Evolutionary conservation across 2,888 invertebrate genomes (phyloP), one percentile per base, ranked within the genome.

Genomic region (Philereme transversata): DNA sequence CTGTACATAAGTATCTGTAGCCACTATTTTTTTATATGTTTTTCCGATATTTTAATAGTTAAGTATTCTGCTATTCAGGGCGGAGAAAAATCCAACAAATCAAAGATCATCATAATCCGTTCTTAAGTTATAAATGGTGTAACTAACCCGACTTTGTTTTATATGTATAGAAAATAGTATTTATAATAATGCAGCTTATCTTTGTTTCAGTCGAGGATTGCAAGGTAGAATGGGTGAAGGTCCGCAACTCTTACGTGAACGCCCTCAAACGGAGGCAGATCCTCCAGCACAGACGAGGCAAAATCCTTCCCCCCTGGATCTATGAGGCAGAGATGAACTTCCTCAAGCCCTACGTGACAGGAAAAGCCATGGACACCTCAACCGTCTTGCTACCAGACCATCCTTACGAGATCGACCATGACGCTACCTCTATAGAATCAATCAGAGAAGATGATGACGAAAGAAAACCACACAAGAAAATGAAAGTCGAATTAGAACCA

Each of bases 191-290:
- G 22, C 22, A 3, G 22, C 22, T 22, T 22, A 22, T 22, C 4
- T 43, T 62, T 34, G 34, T 62, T 62, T 7, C 51, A 63, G 63
- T 51, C 0, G 38, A 56, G 4, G 53, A 63, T 11, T 60, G 63
- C 57, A 63, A 63, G 8, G 43, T n/a, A 7, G 57, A 53, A 41
- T 63, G 63, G 63, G 11, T 11, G 4, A 63, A 60, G 5, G 38
- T 63, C 10, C 63, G 63, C 7, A 63, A 63, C 47, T 53, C 57
- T 36, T 63, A 49, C 47, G 55, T 57, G 0, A 63, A 60, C 50
- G 63, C 63, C 0, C 43, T 63, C 6, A 56, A 56, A 4, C 45
- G 63, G 0, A 48, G 60, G 7, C 49, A 45, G 5, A 36, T 7
- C 34, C 35, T 22, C 22, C 49, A 58, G 34, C 51, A 44, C 34